A percentile compares a stretch with the other conserved stretches of the same genome.
phyloP scores from a whole-genome alignment of 92 coral and sea anemone genomes.

The Chrysogorgia sp. region DNA sequence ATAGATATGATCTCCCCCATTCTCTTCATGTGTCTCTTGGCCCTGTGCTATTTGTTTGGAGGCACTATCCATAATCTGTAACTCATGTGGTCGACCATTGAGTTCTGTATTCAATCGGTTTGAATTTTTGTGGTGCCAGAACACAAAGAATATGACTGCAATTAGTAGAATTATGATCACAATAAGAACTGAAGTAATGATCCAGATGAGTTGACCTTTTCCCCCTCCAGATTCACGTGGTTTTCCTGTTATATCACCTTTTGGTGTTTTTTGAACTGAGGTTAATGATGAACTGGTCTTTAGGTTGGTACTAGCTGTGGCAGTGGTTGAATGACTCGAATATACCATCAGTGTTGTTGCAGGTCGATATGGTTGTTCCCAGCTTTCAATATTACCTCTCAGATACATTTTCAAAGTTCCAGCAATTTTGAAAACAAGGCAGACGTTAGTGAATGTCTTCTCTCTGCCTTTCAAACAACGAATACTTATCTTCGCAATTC shows the following conservation, averaged over 20 bases:
- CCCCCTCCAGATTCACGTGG: background rate
- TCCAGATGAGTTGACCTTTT: slow-evolving; percentile 22
- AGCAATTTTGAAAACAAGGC: slow-evolving; percentile 26
- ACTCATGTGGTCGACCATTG: background rate
- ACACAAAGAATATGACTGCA: background rate
- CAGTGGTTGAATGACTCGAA: background rate
- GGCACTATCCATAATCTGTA: background rate
- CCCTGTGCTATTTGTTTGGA: background rate
- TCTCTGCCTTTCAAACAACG: background rate
- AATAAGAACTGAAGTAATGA: slow-evolving; percentile 4
- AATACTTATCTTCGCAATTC: slow-evolving; percentile 1
- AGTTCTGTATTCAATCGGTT: background rate
- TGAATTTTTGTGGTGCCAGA: background rate
- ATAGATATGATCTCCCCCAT: slow-evolving; percentile 13
- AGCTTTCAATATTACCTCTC: background rate
- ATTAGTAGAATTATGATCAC: slow-evolving; percentile 6
- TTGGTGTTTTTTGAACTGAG: background rate
- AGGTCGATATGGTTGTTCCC: background rate
- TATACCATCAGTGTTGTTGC: background rate
- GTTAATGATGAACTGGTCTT: background rate
- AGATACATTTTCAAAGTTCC: slow-evolving; percentile 15
- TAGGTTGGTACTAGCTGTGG: background rate
- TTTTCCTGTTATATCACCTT: background rate
- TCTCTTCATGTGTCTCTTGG: background rate
- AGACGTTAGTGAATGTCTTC: background rate